Conservation (phyloP, 2,113 vertebrate species). For the Forbesichthys agassizii region DNA sequence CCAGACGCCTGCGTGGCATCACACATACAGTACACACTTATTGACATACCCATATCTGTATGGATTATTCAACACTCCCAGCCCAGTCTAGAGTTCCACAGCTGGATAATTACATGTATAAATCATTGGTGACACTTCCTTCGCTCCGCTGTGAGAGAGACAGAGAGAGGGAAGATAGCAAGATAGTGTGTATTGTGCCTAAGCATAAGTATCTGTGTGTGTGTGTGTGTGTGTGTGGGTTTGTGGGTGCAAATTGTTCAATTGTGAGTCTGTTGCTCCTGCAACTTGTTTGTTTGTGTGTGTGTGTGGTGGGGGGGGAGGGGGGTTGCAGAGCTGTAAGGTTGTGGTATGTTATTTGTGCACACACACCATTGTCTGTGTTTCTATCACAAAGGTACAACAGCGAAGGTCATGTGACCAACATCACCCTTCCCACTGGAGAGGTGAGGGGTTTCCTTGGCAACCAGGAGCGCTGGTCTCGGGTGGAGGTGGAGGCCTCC, state of each 20-base stretch:
- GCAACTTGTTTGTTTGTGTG: neutral
- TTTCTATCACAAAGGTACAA: conserved; percentile 82
- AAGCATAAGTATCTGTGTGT: neutral
- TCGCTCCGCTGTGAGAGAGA: conserved; percentile 27
- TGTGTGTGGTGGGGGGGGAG: neutral
- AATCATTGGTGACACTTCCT: conserved; percentile 67
- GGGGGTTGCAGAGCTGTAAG: neutral
- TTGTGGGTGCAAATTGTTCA: neutral
- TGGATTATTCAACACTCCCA: conserved; percentile 61
- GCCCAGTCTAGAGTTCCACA: conserved; percentile 53
- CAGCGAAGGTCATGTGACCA: conserved; percentile 88
- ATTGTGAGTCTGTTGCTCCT: neutral
- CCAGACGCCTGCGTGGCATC: conserved; percentile 33
- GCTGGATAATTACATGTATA: conserved; percentile 73
- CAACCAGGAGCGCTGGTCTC: conserved; percentile 87
- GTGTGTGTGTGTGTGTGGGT: conserved; percentile 8
- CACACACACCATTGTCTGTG: conserved; percentile 20
- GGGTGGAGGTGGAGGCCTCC: conserved; percentile 88
- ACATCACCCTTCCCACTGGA: conserved; percentile 90
- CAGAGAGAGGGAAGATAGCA: conserved; percentile 5
- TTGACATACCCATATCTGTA: conserved; percentile 49
- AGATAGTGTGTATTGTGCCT: neutral
- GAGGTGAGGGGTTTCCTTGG: conserved; percentile 93
- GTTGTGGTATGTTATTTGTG: conserved; percentile 4
- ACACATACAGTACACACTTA: conserved; percentile 7